phyloP scores from a whole-genome alignment of 92 coral and sea anemone species.

The Porites evermanni region DNA sequence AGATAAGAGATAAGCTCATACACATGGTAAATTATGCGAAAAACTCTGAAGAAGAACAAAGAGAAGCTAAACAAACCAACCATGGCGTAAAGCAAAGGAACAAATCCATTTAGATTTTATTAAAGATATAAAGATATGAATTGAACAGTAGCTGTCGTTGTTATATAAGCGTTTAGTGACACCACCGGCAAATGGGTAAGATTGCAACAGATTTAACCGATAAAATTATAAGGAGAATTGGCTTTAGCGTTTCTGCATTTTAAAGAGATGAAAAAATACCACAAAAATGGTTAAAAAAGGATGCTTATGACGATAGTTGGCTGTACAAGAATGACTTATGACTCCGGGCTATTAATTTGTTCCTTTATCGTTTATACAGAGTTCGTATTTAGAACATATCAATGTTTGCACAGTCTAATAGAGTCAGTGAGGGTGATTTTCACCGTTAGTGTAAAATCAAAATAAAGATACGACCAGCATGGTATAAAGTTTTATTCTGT shows the following conservation, averaged over 20 bases:
- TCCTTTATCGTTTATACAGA: background rate
- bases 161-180: background rate
- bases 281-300: background rate
- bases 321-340: background rate
- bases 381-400: background rate
- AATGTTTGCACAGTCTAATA: background rate
- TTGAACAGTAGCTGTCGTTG: background rate
- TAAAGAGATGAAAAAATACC: background rate
- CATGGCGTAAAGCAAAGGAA: conserved; percentile 10
- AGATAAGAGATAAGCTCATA: too few relatives aligned
- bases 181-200: background rate
- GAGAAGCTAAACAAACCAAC: background rate
- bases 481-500: background rate
- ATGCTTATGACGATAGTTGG: background rate
- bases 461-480: background rate
- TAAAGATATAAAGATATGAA: conserved; percentile 1
- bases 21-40: too few relatives aligned
- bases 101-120: conserved; percentile 4
- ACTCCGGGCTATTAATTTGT: background rate
- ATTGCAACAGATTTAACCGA: background rate
- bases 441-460: too few relatives aligned
- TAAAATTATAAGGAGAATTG: background rate
- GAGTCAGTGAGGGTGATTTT: too few relatives aligned
- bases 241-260: background rate
- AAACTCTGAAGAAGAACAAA: too few relatives aligned